Evolutionary conservation across 2,113 vertebrate species (phyloP).

Genomic region (Pipra filicauda): DNA sequence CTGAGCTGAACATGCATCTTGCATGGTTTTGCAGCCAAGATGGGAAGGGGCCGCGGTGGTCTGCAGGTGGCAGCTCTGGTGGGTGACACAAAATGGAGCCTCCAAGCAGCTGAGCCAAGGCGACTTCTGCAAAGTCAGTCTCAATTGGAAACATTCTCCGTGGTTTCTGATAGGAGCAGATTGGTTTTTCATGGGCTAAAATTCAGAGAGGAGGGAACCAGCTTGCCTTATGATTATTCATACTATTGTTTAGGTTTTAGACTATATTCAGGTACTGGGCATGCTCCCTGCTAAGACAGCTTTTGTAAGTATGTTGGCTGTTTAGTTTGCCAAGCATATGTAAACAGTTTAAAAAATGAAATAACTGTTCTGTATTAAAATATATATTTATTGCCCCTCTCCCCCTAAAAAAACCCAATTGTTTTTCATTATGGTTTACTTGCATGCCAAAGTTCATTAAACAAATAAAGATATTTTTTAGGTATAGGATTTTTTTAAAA

Average conservation of each 20-base stretch:
- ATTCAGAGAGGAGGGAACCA: background rate
- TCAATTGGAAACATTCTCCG: background rate
- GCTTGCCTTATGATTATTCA: slow-evolving; percentile 15
- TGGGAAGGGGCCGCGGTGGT: fast-evolving
- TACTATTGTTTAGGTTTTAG: background rate
- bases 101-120: background rate
- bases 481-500: slow-evolving; percentile 17
- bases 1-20: background rate
- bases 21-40: background rate
- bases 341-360: slow-evolving; percentile 67
- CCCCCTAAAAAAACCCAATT: slow-evolving; percentile 12
- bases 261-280: background rate
- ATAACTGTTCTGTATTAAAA: slow-evolving; percentile 68
- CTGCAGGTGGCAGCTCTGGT: slow-evolving; percentile 11
- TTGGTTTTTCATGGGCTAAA: slow-evolving; percentile 18
- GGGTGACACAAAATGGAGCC: background rate
- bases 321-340: slow-evolving; percentile 59
- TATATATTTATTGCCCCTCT: slow-evolving; percentile 22
- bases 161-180: background rate
- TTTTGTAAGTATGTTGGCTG: background rate
- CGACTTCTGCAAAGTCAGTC: background rate
- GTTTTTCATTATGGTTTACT: slow-evolving; percentile 58
- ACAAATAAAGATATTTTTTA: slow-evolving; percentile 59
- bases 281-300: background rate
- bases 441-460: slow-evolving; percentile 67